phyloP scores from a whole-genome alignment of 2,113 vertebrate species.

The Acinonyx jubatus region DNA sequence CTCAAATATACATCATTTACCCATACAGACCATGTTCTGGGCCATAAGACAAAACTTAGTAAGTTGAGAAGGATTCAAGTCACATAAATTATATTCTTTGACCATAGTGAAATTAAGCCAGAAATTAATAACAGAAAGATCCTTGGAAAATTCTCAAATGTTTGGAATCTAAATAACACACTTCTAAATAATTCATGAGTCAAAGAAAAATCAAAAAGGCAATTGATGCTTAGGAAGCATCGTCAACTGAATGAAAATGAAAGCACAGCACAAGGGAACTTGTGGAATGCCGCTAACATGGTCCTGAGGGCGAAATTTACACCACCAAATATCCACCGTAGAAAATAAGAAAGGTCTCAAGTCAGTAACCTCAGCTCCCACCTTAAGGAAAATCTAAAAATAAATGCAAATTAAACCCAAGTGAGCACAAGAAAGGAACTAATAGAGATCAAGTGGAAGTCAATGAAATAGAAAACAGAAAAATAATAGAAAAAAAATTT shows the following conservation, averaged over 20 bases:
- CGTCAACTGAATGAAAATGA: not conserved
- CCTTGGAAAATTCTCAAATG: slow-evolving; percentile 58
- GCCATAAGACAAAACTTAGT: slow-evolving; percentile 18
- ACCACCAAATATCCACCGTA: not conserved
- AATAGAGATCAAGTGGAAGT: not conserved
- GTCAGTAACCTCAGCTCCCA: not conserved
- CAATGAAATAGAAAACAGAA: not conserved
- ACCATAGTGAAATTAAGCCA: slow-evolving; percentile 62
- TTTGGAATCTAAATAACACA: slow-evolving; percentile 54
- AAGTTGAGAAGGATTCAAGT: slow-evolving; percentile 51
- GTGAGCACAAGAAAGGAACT: not conserved
- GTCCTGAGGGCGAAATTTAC: not conserved
- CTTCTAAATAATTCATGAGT: slow-evolving; percentile 53
- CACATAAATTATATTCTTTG: slow-evolving; percentile 54
- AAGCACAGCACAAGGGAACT: not conserved
- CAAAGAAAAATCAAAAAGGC: slow-evolving; percentile 12
- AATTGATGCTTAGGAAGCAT: not conserved
- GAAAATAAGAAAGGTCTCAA: not conserved
- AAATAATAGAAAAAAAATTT: not conserved
- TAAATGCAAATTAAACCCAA: not conserved
- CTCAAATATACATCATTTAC: not conserved
- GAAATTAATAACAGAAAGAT: slow-evolving; percentile 69
- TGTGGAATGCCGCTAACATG: not conserved
- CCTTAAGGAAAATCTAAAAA: not conserved
- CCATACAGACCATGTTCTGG: not conserved